Evolutionary conservation across 2,888 invertebrate species (phyloP), one percentile per base, ranked within the genome.

Genomic region (Cancer borealis): DNA sequence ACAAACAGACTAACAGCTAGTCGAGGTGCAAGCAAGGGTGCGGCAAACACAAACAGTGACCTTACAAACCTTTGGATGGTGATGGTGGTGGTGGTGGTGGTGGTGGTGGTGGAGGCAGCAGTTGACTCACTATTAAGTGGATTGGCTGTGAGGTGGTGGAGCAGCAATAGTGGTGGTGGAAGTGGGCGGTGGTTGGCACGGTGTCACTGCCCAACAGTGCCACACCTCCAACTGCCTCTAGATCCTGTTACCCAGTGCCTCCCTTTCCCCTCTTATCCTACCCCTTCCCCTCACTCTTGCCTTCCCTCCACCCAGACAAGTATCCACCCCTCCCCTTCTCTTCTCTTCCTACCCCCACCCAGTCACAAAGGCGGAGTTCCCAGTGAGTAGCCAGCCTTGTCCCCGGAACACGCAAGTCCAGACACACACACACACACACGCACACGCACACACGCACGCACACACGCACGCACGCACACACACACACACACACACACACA

Each of bases 331-430:
- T 47, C 26, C 39, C 84, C 12, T 84, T 39, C 84, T 39, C 84
- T 84, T 5, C 5, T 8, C 84, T 12, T 14, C 26, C 79, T 79
- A 10, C 26, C 5, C 79, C 39, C 39, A 14, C 84, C 79, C 26
- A 30, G 30, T 30, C 84, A 39, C 84, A 39, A 84, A 84, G 30
- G 30, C 84, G 84, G 84, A 84, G 84, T 84, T 84, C 84, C 84
- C 84, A 39, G 84, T 84, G 84, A 84, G 84, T 84, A 39, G 84
- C 84, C 39, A 39, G 84, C 39, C 84, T 84, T 84, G 84, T 84
- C 84, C 84, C 30, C 54, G 17, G 54, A 90, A 39, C 90, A 90
- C 90, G 90, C 60, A 60, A 30, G 79, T 84, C 30, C 39, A 84
- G 39, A 39, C 39, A 84, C 79, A 84, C 30, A 30, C 79, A 90